Percentiles rank a stretch among this genome's conserved stretches.
phyloP scores from a whole-genome alignment of 2,797 vertebrate genomes.

The Podarcis lilfordi region DNA sequence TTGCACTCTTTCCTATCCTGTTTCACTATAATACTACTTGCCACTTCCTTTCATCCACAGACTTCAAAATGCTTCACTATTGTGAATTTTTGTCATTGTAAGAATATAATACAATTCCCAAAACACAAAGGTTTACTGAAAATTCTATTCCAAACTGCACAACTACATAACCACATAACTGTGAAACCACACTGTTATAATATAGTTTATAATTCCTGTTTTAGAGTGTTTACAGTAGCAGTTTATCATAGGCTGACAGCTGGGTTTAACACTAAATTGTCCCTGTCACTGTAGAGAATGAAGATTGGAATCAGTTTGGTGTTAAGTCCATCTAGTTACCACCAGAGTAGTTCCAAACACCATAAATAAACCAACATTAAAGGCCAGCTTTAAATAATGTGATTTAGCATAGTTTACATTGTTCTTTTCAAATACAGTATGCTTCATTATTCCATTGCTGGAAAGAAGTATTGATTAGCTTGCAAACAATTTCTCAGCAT shows the following conservation, averaged over 20 bases:
- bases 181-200: slow-evolving; percentile 4
- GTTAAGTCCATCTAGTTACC: neutral
- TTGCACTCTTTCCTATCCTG: neutral
- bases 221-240: neutral
- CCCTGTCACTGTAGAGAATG: no score
- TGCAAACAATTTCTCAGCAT: neutral
- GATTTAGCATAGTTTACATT: neutral
- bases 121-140: slow-evolving; percentile 18
- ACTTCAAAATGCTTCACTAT: neutral
- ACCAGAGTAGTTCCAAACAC: neutral
- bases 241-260: neutral
- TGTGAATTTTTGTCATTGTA: slow-evolving; percentile 8
- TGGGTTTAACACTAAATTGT: neutral
- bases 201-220: neutral
- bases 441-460: neutral
- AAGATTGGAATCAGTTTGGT: neutral
- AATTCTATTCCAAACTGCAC: slow-evolving; percentile 4
- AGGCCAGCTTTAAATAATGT: neutral
- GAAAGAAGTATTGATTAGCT: neutral
- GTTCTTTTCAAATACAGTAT: neutral
- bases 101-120: neutral
- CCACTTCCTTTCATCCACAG: neutral
- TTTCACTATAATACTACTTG: neutral
- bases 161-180: slow-evolving; percentile 6
- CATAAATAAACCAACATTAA: neutral